Percentiles rank a stretch among this genome's conserved stretches.
phyloP scores from a whole-genome alignment of 2,888 invertebrate species.

The Chaitophorus viminalis region DNA sequence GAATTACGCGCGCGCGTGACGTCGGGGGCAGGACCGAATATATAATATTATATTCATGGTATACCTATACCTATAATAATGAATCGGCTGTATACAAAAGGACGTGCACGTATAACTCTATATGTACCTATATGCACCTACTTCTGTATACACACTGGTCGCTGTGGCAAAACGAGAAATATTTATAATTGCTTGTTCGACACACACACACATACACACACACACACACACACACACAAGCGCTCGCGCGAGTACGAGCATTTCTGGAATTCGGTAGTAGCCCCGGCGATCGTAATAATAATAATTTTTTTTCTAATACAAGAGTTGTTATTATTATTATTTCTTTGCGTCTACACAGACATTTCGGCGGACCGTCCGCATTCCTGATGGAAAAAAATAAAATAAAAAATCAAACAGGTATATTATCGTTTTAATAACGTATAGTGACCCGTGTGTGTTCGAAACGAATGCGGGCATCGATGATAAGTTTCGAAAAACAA shows the following conservation, averaged over 20 bases:
- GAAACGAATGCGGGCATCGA: constrained; percentile 23
- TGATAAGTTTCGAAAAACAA: background rate
- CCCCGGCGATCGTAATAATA: constrained; percentile 40
- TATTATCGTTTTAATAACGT: constrained; percentile 50
- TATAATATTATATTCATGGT: background rate
- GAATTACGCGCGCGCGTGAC: constrained; percentile 59
- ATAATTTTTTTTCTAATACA: constrained; percentile 29
- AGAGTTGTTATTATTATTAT: constrained; percentile 45
- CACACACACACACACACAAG: background rate
- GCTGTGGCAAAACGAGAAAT: constrained; percentile 36
- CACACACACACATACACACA: background rate
- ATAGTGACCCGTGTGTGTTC: background rate
- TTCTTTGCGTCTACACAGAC: constrained; percentile 8
- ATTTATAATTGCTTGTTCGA: constrained; percentile 54
- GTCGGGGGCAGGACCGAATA: constrained; percentile 38
- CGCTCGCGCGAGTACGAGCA: background rate
- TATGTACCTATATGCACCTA: background rate
- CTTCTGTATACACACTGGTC: background rate
- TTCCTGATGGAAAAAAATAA: constrained; percentile 20
- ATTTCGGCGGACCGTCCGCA: constrained; percentile 50
- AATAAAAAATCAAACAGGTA: constrained; percentile 30
- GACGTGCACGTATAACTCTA: background rate
- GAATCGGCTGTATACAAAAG: constrained; percentile 7
- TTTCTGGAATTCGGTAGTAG: constrained; percentile 59
- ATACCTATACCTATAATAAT: constrained; percentile 21